A percentile compares a stretch with the other conserved stretches of the same genome.
Evolutionary conservation across 2,113 vertebrate genomes (phyloP).

Genomic region (Heptranchias perlo): DNA sequence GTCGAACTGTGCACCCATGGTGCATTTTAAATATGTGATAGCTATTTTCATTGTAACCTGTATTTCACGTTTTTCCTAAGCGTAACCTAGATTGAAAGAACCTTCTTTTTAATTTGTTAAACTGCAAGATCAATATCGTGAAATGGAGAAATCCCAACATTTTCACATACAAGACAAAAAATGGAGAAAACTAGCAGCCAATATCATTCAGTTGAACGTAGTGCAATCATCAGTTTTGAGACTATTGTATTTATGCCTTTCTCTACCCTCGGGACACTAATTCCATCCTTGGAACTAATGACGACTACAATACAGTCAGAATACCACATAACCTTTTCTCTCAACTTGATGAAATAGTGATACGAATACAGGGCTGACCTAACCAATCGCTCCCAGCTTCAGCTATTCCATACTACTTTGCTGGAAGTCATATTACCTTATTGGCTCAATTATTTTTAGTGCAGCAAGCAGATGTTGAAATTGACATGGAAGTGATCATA

Average conservation of each 20-base stretch:
- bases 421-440: background rate
- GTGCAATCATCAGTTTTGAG: background rate
- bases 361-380: background rate
- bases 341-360: background rate
- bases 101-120: constrained; percentile 44
- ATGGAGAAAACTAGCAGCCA: background rate
- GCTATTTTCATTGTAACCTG: constrained; percentile 41
- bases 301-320: background rate
- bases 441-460: background rate
- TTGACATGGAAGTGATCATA: background rate
- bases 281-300: background rate
- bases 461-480: background rate
- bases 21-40: background rate
- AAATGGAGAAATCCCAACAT: constrained; percentile 7
- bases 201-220: background rate
- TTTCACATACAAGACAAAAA: background rate
- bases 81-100: constrained; percentile 46
- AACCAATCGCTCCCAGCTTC: background rate
- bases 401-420: background rate
- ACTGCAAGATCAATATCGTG: constrained; percentile 39
- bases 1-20: background rate
- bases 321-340: background rate
- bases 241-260: background rate
- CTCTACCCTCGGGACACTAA: background rate
- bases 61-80: constrained; percentile 45